Conservation (phyloP, 2,797 vertebrate species). For the Salmo trutta region DNA sequence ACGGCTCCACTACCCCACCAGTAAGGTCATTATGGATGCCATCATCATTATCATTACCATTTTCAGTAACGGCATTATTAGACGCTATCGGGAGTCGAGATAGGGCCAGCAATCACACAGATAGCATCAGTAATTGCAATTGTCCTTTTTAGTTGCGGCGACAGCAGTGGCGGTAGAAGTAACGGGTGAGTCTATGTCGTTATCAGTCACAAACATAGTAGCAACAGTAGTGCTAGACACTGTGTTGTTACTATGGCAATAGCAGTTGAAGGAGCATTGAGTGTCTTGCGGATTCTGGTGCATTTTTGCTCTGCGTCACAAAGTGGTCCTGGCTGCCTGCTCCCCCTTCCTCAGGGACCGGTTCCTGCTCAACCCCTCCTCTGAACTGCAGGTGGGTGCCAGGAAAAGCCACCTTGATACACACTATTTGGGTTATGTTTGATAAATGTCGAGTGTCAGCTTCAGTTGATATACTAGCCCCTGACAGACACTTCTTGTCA, state of each 20-base stretch:
- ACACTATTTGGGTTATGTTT: background rate
- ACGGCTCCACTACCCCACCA: background rate
- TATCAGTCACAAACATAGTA: background rate
- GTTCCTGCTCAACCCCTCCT: constrained; percentile 88
- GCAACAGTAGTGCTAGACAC: background rate
- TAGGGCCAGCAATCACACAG: background rate
- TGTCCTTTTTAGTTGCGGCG: background rate
- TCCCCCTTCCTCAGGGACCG: constrained; percentile 92
- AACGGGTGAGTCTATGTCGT: background rate
- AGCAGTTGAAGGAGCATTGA: background rate
- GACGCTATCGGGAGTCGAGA: background rate
- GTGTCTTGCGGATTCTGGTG: background rate
- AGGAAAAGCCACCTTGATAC: background rate
- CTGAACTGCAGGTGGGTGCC: constrained; percentile 80
- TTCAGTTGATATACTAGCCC: too few species aligned
- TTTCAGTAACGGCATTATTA: constrained; percentile 16
- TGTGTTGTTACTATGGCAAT: background rate
- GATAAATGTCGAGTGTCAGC: background rate
- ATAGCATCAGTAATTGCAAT: background rate
- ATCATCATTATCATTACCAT: constrained; percentile 38
- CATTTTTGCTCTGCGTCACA: constrained; percentile 67
- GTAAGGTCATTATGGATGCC: constrained; percentile 26
- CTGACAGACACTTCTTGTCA: too few species aligned
- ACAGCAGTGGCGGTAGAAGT: background rate
- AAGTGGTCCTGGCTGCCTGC: constrained; percentile 91